Evolutionary conservation across 2,888 invertebrate species (phyloP).

Genomic region (Blera fallax): DNA sequence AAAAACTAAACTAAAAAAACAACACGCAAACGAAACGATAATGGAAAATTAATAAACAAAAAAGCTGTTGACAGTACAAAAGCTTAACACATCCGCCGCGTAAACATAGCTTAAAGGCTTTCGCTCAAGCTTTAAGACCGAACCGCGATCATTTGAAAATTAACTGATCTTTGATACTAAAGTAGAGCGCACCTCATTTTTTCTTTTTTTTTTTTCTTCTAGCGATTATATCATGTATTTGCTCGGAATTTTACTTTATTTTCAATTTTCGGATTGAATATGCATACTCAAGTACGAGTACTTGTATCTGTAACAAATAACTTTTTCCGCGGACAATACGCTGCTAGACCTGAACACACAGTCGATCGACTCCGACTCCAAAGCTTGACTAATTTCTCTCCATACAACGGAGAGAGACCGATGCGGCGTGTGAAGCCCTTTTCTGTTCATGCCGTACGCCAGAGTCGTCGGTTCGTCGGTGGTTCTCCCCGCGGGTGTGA

Average conservation of each 20-base stretch:
- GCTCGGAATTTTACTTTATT: neutral
- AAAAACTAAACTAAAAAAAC: slow-evolving; percentile 1
- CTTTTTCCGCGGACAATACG: slow-evolving; percentile 34
- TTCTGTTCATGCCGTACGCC: slow-evolving; percentile 1
- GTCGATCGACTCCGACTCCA: slow-evolving; percentile 61
- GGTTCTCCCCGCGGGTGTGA: slow-evolving; percentile 13
- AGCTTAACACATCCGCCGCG: neutral
- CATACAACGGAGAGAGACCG: slow-evolving; percentile 43
- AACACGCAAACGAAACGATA: slow-evolving; percentile 25
- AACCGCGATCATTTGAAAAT: slow-evolving; percentile 9
- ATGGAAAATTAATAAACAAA: slow-evolving; percentile 47
- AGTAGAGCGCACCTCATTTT: neutral
- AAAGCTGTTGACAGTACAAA: neutral
- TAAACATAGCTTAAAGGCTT: neutral
- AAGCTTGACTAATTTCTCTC: slow-evolving; percentile 68
- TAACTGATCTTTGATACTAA: slow-evolving; percentile 3
- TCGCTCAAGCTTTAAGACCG: neutral
- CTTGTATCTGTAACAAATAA: slow-evolving; percentile 36
- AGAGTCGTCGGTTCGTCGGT: neutral
- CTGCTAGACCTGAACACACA: slow-evolving; percentile 28
- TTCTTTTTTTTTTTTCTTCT: neutral
- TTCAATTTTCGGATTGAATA: slow-evolving; percentile 27
- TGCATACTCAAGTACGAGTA: too few species aligned
- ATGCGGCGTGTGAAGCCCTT: slow-evolving; percentile 60
- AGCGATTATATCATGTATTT: neutral